Evolutionary conservation across 2,797 vertebrate genomes (phyloP).

Genomic region (Gymnoscopelus braueri): DNA sequence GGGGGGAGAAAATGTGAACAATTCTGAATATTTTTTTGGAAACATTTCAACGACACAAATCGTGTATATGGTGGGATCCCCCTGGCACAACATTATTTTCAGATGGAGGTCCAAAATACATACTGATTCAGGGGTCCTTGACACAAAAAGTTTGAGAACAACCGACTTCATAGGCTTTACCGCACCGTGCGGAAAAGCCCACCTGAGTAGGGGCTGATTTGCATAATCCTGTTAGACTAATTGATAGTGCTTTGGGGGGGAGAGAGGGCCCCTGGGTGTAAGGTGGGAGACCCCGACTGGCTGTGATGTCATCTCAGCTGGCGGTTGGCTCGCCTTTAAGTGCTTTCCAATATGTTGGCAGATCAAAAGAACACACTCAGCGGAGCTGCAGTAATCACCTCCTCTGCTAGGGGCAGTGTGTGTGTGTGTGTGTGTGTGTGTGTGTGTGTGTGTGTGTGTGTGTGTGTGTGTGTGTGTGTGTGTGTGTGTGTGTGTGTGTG

Average conservation of each 20-base stretch:
- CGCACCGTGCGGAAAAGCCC: constrained; percentile 25
- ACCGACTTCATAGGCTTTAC: neutral
- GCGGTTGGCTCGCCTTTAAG: constrained; percentile 89
- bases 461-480: constrained; percentile 12
- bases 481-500: constrained; percentile 11
- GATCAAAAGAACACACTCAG: constrained; percentile 75
- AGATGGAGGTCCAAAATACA: no score
- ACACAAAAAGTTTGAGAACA: no score
- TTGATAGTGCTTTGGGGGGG: constrained; percentile 83
- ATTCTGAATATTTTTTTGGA: no score
- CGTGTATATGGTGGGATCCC: no score
- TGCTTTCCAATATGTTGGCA: constrained; percentile 92
- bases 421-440: constrained; percentile 8
- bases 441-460: constrained; percentile 11
- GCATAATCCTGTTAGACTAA: constrained; percentile 90
- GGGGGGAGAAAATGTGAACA: no score
- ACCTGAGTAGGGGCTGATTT: constrained; percentile 76
- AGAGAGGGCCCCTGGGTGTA: constrained; percentile 65
- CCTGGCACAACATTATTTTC: no score
- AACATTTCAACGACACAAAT: no score
- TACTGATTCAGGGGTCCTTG: no score
- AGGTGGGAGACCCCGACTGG: constrained; percentile 84
- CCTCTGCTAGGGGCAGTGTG: constrained; percentile 86
- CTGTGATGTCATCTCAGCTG: constrained; percentile 91
- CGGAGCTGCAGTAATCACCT: constrained; percentile 87